phyloP scores from a whole-genome alignment of 2,113 vertebrate genomes.

The Reinhardtius hippoglossoides region DNA sequence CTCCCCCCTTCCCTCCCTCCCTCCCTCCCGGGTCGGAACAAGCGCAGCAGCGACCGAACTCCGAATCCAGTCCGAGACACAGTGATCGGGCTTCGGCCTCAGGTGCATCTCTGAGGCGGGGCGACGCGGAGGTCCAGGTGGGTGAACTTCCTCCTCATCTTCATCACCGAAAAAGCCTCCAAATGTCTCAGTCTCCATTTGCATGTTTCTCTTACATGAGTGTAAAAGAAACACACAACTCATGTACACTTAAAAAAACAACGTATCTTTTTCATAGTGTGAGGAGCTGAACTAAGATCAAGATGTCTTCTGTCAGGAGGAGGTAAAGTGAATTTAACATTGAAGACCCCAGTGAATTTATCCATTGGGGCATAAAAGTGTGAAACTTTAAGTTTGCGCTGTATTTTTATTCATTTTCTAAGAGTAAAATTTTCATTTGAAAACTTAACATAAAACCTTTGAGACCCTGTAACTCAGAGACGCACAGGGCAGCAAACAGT shows the following conservation, averaged over 20 bases:
- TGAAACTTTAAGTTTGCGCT: background rate
- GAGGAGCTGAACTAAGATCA: background rate
- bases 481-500: background rate
- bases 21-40: slow-evolving; percentile 35
- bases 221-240: too few species aligned
- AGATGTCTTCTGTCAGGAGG: background rate
- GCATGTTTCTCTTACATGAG: background rate
- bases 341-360: background rate
- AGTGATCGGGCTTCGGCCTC: slow-evolving; percentile 81
- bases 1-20: background rate
- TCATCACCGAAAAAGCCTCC: background rate
- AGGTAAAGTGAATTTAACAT: background rate
- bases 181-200: background rate
- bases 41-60: slow-evolving; percentile 36
- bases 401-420: background rate
- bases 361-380: background rate
- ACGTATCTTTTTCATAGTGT: background rate
- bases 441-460: background rate
- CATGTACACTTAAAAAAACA: too few species aligned
- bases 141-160: slow-evolving; percentile 38
- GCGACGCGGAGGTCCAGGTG: slow-evolving; percentile 80
- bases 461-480: background rate
- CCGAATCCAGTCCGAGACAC: slow-evolving; percentile 50
- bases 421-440: too few species aligned
- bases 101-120: slow-evolving; percentile 80